Percentiles rank a stretch among this genome's conserved stretches.
Evolutionary conservation across 2,888 invertebrate genomes (phyloP).

Genomic region (Monopis laevigella): DNA sequence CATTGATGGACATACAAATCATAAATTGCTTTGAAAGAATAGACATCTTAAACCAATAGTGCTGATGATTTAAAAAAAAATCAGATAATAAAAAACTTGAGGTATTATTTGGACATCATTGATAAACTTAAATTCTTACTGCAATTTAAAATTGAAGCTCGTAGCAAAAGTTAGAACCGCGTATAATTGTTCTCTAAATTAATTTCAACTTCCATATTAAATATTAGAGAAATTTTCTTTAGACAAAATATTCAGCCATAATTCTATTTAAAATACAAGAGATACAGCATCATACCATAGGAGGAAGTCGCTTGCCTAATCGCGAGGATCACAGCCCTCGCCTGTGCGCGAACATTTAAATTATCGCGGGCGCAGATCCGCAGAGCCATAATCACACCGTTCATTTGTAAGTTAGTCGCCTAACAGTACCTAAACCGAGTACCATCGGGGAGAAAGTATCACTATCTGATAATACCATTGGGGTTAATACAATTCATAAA

Average conservation of each 20-base stretch:
- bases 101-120: too few species aligned
- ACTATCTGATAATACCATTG: conserved; percentile 55
- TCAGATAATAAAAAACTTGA: too few species aligned
- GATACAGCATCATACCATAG: conserved; percentile 49
- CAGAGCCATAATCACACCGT: conserved; percentile 57
- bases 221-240: conserved; percentile 12
- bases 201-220: not conserved
- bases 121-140: too few species aligned
- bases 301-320: conserved; percentile 54
- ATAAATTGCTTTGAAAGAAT: too few species aligned
- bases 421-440: conserved; percentile 29
- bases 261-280: conserved; percentile 51
- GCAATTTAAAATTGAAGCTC: too few species aligned
- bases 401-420: conserved; percentile 49
- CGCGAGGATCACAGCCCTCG: conserved; percentile 39
- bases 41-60: too few species aligned
- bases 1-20: too few species aligned
- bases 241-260: conserved; percentile 31
- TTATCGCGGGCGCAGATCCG: conserved; percentile 60
- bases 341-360: conserved; percentile 59
- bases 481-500: too few species aligned
- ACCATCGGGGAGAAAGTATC: conserved; percentile 46
- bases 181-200: too few species aligned
- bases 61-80: too few species aligned
- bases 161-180: too few species aligned